These are phyloP conservation scores for Diplodus puntazzo DNA, from an alignment of 2,797 vertebrate genomes.

Conservation along the genomic window DNA sequence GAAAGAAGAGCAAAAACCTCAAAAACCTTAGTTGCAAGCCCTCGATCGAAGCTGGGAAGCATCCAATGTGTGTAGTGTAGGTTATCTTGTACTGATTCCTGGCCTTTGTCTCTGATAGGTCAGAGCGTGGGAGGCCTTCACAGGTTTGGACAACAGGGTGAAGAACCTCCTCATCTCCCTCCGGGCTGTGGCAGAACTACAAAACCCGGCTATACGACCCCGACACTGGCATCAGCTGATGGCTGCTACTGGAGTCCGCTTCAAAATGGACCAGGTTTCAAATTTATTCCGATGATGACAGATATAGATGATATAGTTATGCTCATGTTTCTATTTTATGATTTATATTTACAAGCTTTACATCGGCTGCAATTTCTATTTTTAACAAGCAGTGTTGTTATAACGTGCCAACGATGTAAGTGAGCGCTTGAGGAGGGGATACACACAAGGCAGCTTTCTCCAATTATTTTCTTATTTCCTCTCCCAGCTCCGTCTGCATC, in stretches of 20 bases:
- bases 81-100: constrained; percentile 13
- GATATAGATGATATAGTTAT: background rate
- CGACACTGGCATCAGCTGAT: constrained; percentile 96
- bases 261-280: constrained; percentile 88
- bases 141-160: constrained; percentile 89
- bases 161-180: constrained; percentile 91
- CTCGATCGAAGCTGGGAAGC: background rate
- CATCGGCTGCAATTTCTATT: background rate
- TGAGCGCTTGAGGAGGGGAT: background rate
- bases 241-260: constrained; percentile 88
- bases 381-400: constrained; percentile 4
- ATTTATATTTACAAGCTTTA: background rate
- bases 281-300: background rate
- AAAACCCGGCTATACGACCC: constrained; percentile 91
- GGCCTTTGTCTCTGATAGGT: constrained; percentile 62
- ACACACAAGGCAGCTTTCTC: constrained; percentile 5
- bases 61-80: background rate
- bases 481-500: constrained; percentile 14
- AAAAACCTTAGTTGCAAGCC: too few species aligned
- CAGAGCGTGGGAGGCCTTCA: constrained; percentile 92
- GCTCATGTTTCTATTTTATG: background rate
- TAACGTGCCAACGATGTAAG: background rate
- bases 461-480: constrained; percentile 41
- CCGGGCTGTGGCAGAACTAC: constrained; percentile 92
- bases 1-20: too few species aligned